Conservation (phyloP, 2,797 vertebrate genomes). For the Microcaecilia unicolor region DNA sequence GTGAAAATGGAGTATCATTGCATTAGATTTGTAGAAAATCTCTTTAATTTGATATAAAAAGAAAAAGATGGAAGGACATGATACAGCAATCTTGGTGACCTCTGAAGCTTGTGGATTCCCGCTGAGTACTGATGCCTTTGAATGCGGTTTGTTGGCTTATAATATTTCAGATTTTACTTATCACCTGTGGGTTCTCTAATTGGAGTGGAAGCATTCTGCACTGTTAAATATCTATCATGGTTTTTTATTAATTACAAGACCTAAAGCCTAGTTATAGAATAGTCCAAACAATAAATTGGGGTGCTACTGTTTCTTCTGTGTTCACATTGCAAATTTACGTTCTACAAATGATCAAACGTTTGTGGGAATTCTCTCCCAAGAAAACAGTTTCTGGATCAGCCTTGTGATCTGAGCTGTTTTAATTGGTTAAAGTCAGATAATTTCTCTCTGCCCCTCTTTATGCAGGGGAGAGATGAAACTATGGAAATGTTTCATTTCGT, state of each 20-base stretch:
- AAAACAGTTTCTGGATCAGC: constrained; percentile 48
- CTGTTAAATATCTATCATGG: constrained; percentile 5
- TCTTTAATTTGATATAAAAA: too few relatives aligned
- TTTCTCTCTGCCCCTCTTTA: constrained; percentile 62
- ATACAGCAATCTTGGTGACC: too few relatives aligned
- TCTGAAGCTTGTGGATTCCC: too few relatives aligned
- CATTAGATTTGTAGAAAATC: too few relatives aligned
- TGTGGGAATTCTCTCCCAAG: constrained; percentile 15
- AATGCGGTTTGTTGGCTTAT: too few relatives aligned
- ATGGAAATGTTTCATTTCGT: constrained; percentile 49
- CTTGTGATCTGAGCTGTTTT: constrained; percentile 65
- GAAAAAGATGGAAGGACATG: too few relatives aligned
- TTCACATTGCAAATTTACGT: constrained; percentile 43
- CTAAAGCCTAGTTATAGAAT: constrained; percentile 21
- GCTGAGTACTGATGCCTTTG: too few relatives aligned
- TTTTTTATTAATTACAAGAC: constrained; percentile 36
- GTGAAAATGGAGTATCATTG: too few relatives aligned
- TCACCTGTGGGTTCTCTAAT: constrained; percentile 2
- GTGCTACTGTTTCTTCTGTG: constrained; percentile 31
- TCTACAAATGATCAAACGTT: constrained; percentile 40
- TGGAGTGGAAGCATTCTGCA: constrained; percentile 8
- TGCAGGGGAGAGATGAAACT: constrained; percentile 66
- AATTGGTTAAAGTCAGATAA: constrained; percentile 73
- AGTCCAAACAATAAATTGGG: constrained; percentile 29
- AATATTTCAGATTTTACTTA: too few relatives aligned